Conservation (phyloP, 2,888 invertebrate genomes). For the Brachyptera risi region DNA sequence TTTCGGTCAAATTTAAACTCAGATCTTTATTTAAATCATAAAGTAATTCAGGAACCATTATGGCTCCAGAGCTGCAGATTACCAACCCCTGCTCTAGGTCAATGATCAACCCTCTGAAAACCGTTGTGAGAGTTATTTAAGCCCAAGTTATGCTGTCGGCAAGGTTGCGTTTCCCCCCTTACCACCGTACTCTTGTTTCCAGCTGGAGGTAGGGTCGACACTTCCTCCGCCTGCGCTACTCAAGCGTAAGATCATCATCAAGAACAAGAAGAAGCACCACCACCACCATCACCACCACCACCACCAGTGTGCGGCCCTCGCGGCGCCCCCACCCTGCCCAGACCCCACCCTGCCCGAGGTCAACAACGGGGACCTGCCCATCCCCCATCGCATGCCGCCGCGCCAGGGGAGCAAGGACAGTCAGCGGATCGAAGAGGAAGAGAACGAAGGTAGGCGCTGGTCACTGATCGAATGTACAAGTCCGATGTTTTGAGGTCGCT, state of each 20-base stretch:
- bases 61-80: background rate
- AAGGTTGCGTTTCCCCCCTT: too few relatives aligned
- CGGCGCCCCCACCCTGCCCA: slow-evolving; percentile 51
- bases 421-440: slow-evolving; percentile 52
- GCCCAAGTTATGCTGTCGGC: too few relatives aligned
- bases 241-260: slow-evolving; percentile 89
- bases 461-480: too few relatives aligned
- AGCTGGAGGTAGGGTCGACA: slow-evolving; percentile 64
- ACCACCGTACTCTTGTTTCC: too few relatives aligned
- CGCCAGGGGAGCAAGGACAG: slow-evolving; percentile 78
- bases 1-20: too few relatives aligned
- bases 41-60: too few relatives aligned
- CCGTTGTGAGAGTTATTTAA: too few relatives aligned
- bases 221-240: slow-evolving; percentile 82
- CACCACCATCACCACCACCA: slow-evolving; percentile 73
- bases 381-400: slow-evolving; percentile 51
- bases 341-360: slow-evolving; percentile 41
- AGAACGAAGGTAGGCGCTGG: slow-evolving; percentile 15
- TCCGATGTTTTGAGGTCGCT: too few relatives aligned
- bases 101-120: background rate
- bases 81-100: background rate
- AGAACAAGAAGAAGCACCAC: slow-evolving; percentile 93
- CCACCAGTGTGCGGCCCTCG: slow-evolving; percentile 50
- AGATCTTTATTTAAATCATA: too few relatives aligned
- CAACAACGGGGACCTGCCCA: slow-evolving; percentile 62